Conservation (phyloP, 2,797 vertebrate genomes). For the Ciconia nigra region DNA sequence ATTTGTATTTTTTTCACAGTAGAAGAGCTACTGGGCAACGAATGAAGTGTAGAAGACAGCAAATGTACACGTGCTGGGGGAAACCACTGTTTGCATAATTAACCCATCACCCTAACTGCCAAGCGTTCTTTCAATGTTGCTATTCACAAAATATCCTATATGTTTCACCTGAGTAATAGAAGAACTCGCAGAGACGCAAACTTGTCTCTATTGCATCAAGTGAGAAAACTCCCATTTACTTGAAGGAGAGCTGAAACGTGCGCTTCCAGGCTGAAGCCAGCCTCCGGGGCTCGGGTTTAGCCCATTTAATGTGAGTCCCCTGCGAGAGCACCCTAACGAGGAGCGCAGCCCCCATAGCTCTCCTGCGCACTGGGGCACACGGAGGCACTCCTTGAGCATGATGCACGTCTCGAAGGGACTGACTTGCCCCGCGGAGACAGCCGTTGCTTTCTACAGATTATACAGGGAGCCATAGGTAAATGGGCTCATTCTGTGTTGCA, state of each 20-base stretch:
- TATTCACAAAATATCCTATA: neutral
- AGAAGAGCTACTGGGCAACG: neutral
- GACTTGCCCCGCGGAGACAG: neutral
- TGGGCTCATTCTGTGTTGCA: neutral
- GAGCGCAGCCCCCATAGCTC: neutral
- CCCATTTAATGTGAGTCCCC: neutral
- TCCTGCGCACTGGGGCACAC: accelerated
- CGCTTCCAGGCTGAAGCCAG: neutral
- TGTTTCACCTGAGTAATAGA: neutral
- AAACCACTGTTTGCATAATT: neutral
- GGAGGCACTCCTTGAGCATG: accelerated
- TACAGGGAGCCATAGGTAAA: neutral
- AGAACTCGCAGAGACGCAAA: neutral
- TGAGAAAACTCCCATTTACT: neutral
- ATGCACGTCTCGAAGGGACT: neutral
- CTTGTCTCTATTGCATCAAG: neutral
- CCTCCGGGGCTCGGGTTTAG: neutral
- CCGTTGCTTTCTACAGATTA: accelerated
- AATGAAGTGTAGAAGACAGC: neutral
- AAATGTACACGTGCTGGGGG: neutral
- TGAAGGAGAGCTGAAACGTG: neutral
- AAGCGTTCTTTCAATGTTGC: neutral
- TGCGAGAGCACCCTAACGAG: neutral
- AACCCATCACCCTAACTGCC: neutral
- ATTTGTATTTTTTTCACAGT: neutral